phyloP scores from a whole-genome alignment of 2,888 invertebrate genomes.

The Tachina lurida region DNA sequence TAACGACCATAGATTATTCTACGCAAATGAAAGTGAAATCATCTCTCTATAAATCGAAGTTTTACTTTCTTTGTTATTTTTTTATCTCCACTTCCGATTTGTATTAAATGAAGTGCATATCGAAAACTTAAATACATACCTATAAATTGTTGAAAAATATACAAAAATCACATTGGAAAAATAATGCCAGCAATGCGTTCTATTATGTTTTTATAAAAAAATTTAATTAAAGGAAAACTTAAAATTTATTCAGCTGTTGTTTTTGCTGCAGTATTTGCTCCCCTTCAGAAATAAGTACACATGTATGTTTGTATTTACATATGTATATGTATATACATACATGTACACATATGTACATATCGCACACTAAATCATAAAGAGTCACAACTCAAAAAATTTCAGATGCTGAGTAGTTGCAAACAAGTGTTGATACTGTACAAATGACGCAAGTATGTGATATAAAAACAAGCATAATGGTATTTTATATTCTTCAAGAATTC shows the following conservation, averaged over 20 bases:
- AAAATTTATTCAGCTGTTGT: neutral
- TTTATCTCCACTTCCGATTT: neutral
- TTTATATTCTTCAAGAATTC: too few relatives aligned
- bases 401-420: too few relatives aligned
- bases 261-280: constrained; percentile 2
- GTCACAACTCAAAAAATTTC: too few relatives aligned
- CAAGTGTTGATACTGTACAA: too few relatives aligned
- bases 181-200: constrained; percentile 22
- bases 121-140: constrained; percentile 19
- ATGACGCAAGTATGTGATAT: too few relatives aligned
- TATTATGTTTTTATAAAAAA: constrained; percentile 26
- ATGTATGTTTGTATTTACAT: too few relatives aligned
- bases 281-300: neutral
- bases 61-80: neutral
- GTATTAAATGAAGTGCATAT: constrained; percentile 30
- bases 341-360: too few relatives aligned
- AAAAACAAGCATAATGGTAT: too few relatives aligned
- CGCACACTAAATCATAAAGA: too few relatives aligned
- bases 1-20: neutral
- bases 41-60: constrained; percentile 8
- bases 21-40: constrained; percentile 64
- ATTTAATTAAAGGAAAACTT: neutral
- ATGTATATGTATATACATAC: too few relatives aligned
- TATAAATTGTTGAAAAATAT: constrained; percentile 45
- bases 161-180: constrained; percentile 35